Evolutionary conservation across 2,888 invertebrate genomes (phyloP).

Genomic region (Hirtodrosophila cameraria): DNA sequence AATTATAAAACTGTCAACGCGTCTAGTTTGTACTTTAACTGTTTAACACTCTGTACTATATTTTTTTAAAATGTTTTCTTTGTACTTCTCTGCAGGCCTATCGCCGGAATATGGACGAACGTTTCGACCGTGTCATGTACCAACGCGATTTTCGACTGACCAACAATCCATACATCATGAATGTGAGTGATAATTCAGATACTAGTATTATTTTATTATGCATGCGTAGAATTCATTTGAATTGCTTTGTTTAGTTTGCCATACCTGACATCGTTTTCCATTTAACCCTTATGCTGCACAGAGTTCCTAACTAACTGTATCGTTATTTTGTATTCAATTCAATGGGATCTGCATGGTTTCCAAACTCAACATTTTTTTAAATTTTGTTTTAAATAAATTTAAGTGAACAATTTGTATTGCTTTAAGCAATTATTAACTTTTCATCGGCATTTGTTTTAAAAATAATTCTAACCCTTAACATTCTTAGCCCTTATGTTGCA

Average conservation of each 20-base stretch:
- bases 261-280: neutral
- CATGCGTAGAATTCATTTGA: neutral
- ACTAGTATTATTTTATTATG: constrained; percentile 1
- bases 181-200: constrained; percentile 84
- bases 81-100: constrained; percentile 85
- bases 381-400: no score
- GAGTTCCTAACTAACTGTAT: neutral
- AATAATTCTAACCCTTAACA: no score
- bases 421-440: no score
- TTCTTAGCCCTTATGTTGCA: no score
- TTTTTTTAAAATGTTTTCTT: neutral
- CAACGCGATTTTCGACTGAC: constrained; percentile 87
- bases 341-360: no score
- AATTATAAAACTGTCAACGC: neutral
- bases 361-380: no score
- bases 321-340: no score
- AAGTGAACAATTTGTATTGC: no score
- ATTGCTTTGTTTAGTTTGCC: constrained; percentile 2
- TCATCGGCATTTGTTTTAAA: no score
- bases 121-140: constrained; percentile 86
- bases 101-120: constrained; percentile 85
- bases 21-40: constrained; percentile 1
- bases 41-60: neutral
- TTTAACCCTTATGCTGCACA: constrained; percentile 13
- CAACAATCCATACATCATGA: constrained; percentile 86